Conservation (phyloP, 2,113 vertebrate species). For the Corynorhinus townsendii region DNA sequence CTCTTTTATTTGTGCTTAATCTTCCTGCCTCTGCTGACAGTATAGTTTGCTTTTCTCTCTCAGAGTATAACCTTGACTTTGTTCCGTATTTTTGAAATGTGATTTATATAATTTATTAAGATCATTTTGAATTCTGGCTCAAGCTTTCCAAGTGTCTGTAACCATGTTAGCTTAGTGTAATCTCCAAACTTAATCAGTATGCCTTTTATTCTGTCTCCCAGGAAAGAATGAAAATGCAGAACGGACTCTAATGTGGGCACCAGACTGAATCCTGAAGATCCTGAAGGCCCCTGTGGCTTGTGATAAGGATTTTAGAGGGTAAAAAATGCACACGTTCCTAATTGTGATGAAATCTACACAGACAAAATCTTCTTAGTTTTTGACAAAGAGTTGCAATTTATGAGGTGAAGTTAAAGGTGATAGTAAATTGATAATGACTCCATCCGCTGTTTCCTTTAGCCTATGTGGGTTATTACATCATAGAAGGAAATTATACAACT, state of each 20-base stretch:
- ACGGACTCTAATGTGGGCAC: background rate
- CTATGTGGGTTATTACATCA: background rate
- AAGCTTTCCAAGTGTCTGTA: slow-evolving; percentile 37
- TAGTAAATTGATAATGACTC: background rate
- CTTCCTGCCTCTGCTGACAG: background rate
- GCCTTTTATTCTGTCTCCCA: slow-evolving; percentile 23
- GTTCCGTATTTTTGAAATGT: slow-evolving; percentile 40
- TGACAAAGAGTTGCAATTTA: background rate
- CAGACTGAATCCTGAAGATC: background rate
- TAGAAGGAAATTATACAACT: background rate
- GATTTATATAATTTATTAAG: slow-evolving; percentile 66
- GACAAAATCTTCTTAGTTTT: background rate
- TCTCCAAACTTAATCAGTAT: slow-evolving; percentile 43
- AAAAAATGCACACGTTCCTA: background rate
- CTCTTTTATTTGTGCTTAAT: background rate
- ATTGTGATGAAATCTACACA: background rate
- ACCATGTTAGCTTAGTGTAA: slow-evolving; percentile 47
- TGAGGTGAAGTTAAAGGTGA: background rate
- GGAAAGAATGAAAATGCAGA: slow-evolving; percentile 31
- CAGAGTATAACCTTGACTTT: slow-evolving; percentile 49
- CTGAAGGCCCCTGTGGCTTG: background rate
- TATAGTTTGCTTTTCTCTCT: background rate
- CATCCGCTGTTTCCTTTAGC: background rate
- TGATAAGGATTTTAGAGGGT: background rate
- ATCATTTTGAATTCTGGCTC: slow-evolving; percentile 57